Evolutionary conservation across 2,113 vertebrate species (phyloP).

Genomic region (Anoura caudifer): DNA sequence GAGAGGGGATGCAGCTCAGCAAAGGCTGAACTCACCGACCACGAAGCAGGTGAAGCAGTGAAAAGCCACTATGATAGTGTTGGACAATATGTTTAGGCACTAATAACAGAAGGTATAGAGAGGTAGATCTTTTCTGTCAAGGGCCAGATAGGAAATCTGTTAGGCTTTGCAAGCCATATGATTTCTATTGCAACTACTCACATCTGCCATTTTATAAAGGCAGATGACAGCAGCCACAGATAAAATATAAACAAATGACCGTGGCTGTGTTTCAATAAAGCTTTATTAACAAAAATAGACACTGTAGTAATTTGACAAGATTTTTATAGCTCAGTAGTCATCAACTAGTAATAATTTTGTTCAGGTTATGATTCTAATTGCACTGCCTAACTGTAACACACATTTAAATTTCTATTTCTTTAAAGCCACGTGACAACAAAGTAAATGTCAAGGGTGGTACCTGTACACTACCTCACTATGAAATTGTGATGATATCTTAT

Average conservation of each 20-base stretch:
- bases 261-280: neutral
- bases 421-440: neutral
- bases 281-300: neutral
- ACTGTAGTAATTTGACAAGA: neutral
- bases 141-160: neutral
- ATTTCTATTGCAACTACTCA: neutral
- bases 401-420: slow-evolving; percentile 32
- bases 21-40: neutral
- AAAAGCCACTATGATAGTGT: neutral
- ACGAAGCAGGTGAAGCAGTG: neutral
- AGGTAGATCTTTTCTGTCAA: neutral
- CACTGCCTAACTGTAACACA: neutral
- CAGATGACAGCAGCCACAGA: neutral
- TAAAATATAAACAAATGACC: neutral
- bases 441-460: neutral
- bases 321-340: slow-evolving; percentile 4
- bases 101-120: neutral
- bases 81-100: neutral
- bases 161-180: neutral
- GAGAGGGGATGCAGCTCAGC: neutral
- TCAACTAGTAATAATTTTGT: neutral
- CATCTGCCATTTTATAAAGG: neutral
- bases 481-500: neutral
- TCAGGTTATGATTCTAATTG: slow-evolving; percentile 21
- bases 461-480: neutral